Percentiles rank a stretch among this genome's conserved stretches.
These are phyloP conservation scores for Thymelicus sylvestris DNA, from an alignment of 2,888 invertebrate genomes.

Conservation along the genomic window DNA sequence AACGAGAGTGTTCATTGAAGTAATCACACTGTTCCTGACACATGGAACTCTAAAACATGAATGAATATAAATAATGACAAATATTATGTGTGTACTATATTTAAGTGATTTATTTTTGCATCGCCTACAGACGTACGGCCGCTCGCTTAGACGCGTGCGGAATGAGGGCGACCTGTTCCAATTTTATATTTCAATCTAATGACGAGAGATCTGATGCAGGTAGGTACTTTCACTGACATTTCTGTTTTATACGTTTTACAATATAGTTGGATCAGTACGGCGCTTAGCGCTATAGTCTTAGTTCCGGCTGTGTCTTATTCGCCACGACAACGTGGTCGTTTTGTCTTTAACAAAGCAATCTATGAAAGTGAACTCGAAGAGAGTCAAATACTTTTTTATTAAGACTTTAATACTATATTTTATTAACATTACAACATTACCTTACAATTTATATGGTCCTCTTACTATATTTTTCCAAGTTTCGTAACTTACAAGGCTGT, in stretches of 20 bases:
- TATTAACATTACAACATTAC: background rate
- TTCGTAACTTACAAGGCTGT: background rate
- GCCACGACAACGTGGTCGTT: slow-evolving; percentile 16
- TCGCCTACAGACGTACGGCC: slow-evolving; percentile 59
- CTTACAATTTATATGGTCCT: background rate
- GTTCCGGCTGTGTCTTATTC: slow-evolving; percentile 29
- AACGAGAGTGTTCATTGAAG: slow-evolving; percentile 31
- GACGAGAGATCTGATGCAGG: slow-evolving; percentile 52
- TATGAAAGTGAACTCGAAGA: too few species aligned
- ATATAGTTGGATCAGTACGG: slow-evolving; percentile 29
- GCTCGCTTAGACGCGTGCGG: slow-evolving; percentile 64
- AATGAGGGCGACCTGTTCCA: slow-evolving; percentile 79
- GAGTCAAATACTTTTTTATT: too few species aligned
- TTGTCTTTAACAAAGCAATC: too few species aligned
- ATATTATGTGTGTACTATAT: slow-evolving; percentile 47
- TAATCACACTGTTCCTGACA: slow-evolving; percentile 8
- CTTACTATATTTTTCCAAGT: slow-evolving; percentile 4
- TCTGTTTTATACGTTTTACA: slow-evolving; percentile 39
- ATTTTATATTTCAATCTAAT: slow-evolving; percentile 76
- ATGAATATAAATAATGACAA: slow-evolving; percentile 40
- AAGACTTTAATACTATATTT: background rate
- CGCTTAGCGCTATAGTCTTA: slow-evolving; percentile 32
- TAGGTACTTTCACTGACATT: slow-evolving; percentile 69
- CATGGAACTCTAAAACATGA: slow-evolving; percentile 28
- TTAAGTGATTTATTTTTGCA: slow-evolving; percentile 71